Percentiles rank a stretch among this genome's conserved stretches.
phyloP scores from a whole-genome alignment of 2,797 vertebrate genomes.

The Gallinago stenura region DNA sequence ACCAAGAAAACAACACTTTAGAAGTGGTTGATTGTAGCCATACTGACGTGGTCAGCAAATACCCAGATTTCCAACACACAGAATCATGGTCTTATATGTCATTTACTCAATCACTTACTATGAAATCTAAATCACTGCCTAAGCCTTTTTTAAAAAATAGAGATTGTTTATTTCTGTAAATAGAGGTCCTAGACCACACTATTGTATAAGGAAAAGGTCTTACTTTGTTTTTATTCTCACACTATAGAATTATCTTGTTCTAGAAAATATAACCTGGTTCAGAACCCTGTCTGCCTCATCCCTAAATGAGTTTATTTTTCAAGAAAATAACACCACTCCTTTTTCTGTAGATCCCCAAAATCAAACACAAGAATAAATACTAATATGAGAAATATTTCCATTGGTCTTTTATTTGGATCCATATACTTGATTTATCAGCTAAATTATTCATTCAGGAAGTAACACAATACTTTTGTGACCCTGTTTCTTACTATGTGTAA shows the following conservation, averaged over 20 bases:
- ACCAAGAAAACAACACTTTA: accelerated
- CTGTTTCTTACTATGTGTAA: not conserved
- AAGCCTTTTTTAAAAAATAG: not conserved
- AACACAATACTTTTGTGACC: not conserved
- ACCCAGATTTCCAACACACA: accelerated
- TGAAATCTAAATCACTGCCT: not conserved
- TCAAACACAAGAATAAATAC: not conserved
- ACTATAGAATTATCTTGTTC: not conserved
- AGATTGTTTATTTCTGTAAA: not conserved
- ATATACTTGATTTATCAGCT: not conserved
- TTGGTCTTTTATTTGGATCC: not conserved
- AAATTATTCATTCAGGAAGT: not conserved
- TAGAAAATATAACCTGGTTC: not conserved
- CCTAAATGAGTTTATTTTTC: not conserved
- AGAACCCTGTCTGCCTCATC: not conserved
- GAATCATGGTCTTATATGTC: not conserved
- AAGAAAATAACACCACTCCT: not conserved
- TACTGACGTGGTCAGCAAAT: accelerated
- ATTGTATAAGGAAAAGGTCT: accelerated
- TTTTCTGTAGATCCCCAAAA: not conserved
- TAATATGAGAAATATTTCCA: not conserved
- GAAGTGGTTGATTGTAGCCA: not conserved
- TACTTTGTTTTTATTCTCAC: not conserved
- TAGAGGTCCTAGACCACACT: not conserved
- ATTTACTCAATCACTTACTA: not conserved